These are phyloP conservation scores for Cantharis nigra DNA, from an alignment of 2,888 invertebrate species.

Conservation along the genomic window DNA sequence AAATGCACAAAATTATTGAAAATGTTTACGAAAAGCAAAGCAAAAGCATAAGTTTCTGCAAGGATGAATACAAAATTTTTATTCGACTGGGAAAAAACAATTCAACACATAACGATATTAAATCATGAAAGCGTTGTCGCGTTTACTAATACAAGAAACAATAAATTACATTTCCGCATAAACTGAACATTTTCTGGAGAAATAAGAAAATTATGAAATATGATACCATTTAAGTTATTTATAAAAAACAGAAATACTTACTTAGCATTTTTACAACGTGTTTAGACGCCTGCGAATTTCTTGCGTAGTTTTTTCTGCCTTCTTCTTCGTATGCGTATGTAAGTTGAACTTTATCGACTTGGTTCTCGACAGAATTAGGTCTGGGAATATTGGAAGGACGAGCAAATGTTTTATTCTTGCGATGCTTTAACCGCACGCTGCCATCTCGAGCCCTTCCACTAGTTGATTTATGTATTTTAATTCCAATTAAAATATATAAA, in stretches of 20 bases:
- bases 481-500: constrained; percentile 59
- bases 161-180: neutral
- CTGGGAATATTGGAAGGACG: constrained; percentile 37
- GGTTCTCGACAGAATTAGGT: constrained; percentile 34
- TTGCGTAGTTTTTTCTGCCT: constrained; percentile 53
- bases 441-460: constrained; percentile 45
- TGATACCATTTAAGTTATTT: neutral
- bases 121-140: neutral
- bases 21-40: too few relatives aligned
- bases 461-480: constrained; percentile 53
- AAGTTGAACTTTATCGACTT: constrained; percentile 33
- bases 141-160: neutral
- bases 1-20: too few relatives aligned
- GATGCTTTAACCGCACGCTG: constrained; percentile 51
- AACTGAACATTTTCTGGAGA: neutral
- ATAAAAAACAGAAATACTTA: constrained; percentile 48
- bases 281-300: constrained; percentile 52
- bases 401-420: constrained; percentile 41
- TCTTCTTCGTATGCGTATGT: constrained; percentile 42
- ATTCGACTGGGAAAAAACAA: neutral
- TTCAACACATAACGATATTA: neutral
- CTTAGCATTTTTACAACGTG: constrained; percentile 65
- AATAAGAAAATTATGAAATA: neutral
- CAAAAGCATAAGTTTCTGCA: neutral
- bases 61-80: neutral